Evolutionary conservation across 2,113 vertebrate genomes (phyloP).

Genomic region (Jaculus jaculus): DNA sequence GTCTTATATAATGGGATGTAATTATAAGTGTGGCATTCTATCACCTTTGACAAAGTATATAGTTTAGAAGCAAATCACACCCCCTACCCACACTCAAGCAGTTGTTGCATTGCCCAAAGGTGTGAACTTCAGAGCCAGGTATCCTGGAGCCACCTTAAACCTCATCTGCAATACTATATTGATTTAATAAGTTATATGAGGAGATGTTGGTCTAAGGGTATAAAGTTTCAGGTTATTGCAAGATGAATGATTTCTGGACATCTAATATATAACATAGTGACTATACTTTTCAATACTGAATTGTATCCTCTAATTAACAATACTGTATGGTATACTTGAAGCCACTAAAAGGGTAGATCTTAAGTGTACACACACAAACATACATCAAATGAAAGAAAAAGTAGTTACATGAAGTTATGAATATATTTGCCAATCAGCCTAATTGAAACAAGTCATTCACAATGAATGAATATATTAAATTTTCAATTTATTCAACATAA

Average conservation of each 20-base stretch:
- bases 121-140: neutral
- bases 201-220: neutral
- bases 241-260: neutral
- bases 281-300: neutral
- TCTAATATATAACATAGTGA: neutral
- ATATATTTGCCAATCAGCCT: neutral
- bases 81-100: neutral
- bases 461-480: neutral
- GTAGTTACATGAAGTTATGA: neutral
- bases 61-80: neutral
- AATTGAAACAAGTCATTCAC: neutral
- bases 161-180: neutral
- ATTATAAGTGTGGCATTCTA: neutral
- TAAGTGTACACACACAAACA: neutral
- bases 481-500: neutral
- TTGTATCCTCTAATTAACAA: neutral
- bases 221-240: neutral
- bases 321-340: neutral
- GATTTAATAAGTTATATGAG: neutral
- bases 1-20: neutral
- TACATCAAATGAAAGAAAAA: neutral
- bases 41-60: neutral
- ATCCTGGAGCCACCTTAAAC: neutral
- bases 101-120: neutral
- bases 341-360: neutral